These are phyloP conservation scores for Sphenodon punctatus DNA, from an alignment of 2,797 vertebrate species.

Conservation along the genomic window DNA sequence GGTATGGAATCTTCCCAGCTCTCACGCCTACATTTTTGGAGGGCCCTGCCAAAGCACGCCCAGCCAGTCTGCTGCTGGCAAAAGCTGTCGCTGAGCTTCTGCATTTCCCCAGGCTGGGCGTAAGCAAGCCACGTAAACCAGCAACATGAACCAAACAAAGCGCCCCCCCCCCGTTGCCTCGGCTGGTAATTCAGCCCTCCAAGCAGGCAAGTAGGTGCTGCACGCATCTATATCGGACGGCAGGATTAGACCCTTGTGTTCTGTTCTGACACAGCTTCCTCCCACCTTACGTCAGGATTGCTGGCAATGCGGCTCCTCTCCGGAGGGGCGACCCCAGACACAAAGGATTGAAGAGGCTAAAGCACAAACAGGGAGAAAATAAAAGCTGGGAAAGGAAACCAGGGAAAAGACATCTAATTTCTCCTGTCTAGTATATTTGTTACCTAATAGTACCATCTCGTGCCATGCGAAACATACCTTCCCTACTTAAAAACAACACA, in stretches of 20 bases:
- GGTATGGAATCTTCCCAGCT: not conserved
- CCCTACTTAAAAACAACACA: not conserved
- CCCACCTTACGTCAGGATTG: not conserved
- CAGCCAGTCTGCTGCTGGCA: not conserved
- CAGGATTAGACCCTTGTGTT: not conserved
- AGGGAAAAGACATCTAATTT: not conserved
- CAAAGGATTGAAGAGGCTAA: not conserved
- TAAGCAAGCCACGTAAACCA: not conserved
- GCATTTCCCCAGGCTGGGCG: not conserved
- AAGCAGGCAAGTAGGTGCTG: not conserved
- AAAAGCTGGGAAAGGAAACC: not conserved
- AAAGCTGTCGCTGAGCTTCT: not conserved
- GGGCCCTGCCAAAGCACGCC: not conserved
- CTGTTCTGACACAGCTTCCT: not conserved
- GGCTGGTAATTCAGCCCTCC: not conserved
- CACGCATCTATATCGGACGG: not conserved
- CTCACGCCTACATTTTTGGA: not conserved
- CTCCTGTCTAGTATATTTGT: not conserved
- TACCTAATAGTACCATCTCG: fast-evolving
- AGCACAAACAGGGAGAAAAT: not conserved
- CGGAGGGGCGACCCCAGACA: not conserved
- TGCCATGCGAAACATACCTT: not conserved
- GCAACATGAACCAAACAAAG: not conserved
- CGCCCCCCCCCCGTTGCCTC: not conserved
- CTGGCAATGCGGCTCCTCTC: not conserved